A percentile compares a stretch with the other conserved stretches of the same genome.
Conservation (phyloP, 2,797 vertebrate genomes). For the Sparus aurata region DNA sequence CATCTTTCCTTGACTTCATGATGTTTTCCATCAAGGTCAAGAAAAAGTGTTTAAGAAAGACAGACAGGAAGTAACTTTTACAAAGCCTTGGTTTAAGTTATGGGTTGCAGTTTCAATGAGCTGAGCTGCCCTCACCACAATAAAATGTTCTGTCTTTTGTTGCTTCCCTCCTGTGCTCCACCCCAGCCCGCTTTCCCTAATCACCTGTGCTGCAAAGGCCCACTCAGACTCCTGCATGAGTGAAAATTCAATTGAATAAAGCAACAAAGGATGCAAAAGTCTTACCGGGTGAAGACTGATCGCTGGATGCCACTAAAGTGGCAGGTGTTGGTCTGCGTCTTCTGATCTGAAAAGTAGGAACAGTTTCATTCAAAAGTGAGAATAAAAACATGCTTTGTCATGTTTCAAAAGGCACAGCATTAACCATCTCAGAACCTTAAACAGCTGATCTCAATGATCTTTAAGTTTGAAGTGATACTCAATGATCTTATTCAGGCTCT, state of each 20-base stretch:
- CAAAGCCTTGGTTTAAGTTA: not conserved
- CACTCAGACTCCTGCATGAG: too few relatives aligned
- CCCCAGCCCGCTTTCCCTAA: too few relatives aligned
- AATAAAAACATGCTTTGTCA: not conserved
- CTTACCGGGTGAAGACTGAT: slow-evolving; percentile 94
- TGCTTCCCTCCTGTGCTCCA: too few relatives aligned
- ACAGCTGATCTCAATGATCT: not conserved
- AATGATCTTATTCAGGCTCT: not conserved
- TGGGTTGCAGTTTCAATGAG: not conserved
- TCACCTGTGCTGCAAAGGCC: too few relatives aligned
- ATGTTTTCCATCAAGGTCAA: too few relatives aligned
- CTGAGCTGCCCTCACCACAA: not conserved
- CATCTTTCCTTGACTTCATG: too few relatives aligned
- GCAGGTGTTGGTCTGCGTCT: slow-evolving; percentile 94
- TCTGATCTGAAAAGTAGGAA: slow-evolving; percentile 86
- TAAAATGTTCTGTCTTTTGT: not conserved
- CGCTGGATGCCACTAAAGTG: slow-evolving; percentile 93
- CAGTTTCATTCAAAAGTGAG: not conserved
- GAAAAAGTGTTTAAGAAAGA: too few relatives aligned
- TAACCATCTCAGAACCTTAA: not conserved
- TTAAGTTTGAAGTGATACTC: not conserved
- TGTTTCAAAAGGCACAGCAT: not conserved
- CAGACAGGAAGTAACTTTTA: too few relatives aligned
- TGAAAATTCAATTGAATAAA: too few relatives aligned
- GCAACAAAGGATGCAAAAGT: too few relatives aligned